These are phyloP conservation scores for Loriculus beryllinus DNA, from an alignment of 2,797 vertebrate genomes.

Conservation along the genomic window DNA sequence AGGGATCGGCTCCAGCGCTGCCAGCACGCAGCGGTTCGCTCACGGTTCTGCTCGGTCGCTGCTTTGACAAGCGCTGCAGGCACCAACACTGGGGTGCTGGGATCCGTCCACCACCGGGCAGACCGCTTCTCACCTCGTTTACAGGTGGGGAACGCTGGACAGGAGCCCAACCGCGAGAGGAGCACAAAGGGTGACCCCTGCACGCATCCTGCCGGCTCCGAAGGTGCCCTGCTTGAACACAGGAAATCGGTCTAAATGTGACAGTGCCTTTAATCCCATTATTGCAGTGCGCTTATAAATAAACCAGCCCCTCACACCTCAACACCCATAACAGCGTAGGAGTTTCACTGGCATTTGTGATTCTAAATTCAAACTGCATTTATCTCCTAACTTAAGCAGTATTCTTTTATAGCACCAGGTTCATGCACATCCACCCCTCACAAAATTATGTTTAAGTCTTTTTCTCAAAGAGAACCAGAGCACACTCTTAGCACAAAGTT, in stretches of 20 bases:
- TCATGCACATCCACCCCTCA: rapidly evolving
- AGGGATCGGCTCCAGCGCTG: not conserved
- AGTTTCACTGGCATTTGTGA: too few species aligned
- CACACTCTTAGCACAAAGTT: slow-evolving; percentile 43
- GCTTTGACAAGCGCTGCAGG: not conserved
- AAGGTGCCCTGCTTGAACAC: not conserved
- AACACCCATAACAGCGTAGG: rapidly evolving
- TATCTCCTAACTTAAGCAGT: rapidly evolving
- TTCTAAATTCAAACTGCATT: too few species aligned
- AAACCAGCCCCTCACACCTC: not conserved
- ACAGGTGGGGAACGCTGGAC: not conserved
- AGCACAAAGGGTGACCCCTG: not conserved
- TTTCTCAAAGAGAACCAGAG: not conserved
- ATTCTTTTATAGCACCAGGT: not conserved
- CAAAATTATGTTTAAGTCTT: not conserved
- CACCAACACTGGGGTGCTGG: rapidly evolving
- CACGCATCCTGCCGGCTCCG: not conserved
- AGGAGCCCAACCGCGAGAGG: not conserved
- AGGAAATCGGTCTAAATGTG: not conserved
- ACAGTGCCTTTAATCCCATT: not conserved
- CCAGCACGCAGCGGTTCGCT: not conserved
- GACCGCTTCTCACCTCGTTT: not conserved
- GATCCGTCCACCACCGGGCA: not conserved
- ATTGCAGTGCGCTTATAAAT: not conserved
- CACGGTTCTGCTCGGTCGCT: not conserved